A percentile compares a stretch with the other conserved stretches of the same genome.
Evolutionary conservation across 2,113 vertebrate species (phyloP).

Genomic region (Talpa occidentalis): DNA sequence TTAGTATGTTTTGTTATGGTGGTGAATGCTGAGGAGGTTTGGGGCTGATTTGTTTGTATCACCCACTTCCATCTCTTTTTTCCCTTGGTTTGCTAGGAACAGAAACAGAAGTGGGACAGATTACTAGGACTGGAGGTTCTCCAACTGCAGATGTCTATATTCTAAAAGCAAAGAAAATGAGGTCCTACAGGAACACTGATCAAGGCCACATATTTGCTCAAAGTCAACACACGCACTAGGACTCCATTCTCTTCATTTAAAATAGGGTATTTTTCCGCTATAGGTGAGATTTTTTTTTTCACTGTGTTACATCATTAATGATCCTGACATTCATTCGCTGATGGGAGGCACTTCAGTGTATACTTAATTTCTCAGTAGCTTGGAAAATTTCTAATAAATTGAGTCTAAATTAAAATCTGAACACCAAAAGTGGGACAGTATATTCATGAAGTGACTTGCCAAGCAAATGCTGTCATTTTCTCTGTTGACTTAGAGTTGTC

Average conservation of each 20-base stretch:
- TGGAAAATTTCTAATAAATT: neutral
- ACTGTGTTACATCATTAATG: neutral
- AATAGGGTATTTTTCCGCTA: neutral
- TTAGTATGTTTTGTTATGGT: neutral
- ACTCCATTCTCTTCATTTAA: slow-evolving; percentile 10
- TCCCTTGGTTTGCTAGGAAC: neutral
- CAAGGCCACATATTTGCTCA: neutral
- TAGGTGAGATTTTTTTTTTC: neutral
- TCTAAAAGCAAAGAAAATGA: neutral
- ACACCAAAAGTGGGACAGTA: neutral
- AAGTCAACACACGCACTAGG: neutral
- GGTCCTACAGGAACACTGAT: neutral
- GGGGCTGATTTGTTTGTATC: neutral
- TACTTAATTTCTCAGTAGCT: slow-evolving; percentile 55
- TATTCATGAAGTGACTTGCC: neutral
- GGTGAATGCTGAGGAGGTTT: neutral
- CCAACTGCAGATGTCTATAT: neutral
- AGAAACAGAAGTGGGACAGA: neutral
- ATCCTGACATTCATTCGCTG: neutral
- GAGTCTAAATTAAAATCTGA: neutral
- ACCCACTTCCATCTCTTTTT: neutral
- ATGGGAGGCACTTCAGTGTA: neutral
- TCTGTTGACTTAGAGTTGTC: slow-evolving; percentile 12
- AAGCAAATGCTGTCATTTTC: slow-evolving; percentile 49
- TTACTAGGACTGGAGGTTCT: neutral